phyloP scores from a whole-genome alignment of 2,888 invertebrate species.

The Himalopsyche anomala region DNA sequence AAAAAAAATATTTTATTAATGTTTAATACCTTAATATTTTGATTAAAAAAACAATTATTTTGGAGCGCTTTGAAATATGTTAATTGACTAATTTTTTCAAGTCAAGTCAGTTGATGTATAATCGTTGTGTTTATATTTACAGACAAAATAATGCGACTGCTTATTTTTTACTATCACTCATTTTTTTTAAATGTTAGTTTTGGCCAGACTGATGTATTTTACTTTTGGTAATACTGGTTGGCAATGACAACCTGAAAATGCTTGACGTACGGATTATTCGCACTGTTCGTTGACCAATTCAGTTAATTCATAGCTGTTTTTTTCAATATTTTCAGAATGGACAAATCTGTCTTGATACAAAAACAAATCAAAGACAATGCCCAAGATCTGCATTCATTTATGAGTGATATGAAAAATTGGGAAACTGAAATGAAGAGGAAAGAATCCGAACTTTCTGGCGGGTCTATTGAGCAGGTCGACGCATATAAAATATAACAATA shows the following conservation, averaged over 20 bases:
- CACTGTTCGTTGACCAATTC: slow-evolving; percentile 23
- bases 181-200: no score
- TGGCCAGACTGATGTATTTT: background rate
- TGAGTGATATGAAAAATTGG: slow-evolving; percentile 84
- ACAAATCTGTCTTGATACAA: slow-evolving; percentile 82
- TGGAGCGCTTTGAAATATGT: no score
- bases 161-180: no score
- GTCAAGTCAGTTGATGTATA: no score
- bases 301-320: slow-evolving; percentile 31
- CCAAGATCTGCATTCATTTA: slow-evolving; percentile 82
- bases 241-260: slow-evolving; percentile 64
- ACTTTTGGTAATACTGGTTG: slow-evolving; percentile 53
- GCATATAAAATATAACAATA: slow-evolving; percentile 22
- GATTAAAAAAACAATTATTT: no score
- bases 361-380: slow-evolving; percentile 85
- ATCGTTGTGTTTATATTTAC: no score
- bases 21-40: no score
- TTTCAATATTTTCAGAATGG: slow-evolving; percentile 69
- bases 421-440: slow-evolving; percentile 85
- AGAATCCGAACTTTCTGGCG: slow-evolving; percentile 77
- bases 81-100: no score
- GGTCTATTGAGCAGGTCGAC: slow-evolving; percentile 73
- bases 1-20: no score
- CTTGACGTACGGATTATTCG: slow-evolving; percentile 52
- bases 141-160: no score